Evolutionary conservation across 2,797 vertebrate genomes (phyloP).

Genomic region (Onychomys torridus): DNA sequence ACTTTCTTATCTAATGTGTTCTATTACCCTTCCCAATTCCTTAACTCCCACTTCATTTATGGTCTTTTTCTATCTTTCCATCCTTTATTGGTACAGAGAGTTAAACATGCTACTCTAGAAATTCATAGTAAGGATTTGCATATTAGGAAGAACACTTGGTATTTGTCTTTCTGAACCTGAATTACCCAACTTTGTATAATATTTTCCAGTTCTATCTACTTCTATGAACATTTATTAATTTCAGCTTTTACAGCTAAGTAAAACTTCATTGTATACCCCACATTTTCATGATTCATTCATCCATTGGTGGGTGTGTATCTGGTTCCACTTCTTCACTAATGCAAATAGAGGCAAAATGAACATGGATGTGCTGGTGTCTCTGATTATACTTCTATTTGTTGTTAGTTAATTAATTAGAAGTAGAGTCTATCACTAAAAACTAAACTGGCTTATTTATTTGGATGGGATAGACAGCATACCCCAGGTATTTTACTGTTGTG

Average conservation of each 20-base stretch:
- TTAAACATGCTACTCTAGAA: background rate
- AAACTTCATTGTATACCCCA: background rate
- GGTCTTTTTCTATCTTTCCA: too few relatives aligned
- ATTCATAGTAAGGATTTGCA: background rate
- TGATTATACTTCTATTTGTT: background rate
- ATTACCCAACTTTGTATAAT: too few relatives aligned
- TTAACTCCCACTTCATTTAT: background rate
- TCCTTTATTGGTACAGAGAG: background rate
- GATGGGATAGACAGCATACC: background rate
- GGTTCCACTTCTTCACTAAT: background rate
- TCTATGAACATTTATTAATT: background rate
- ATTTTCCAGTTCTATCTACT: background rate
- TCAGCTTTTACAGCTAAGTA: background rate
- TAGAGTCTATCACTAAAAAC: accelerated
- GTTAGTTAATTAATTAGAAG: background rate
- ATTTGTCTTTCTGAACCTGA: background rate
- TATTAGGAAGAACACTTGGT: background rate
- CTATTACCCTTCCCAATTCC: background rate
- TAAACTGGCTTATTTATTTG: background rate
- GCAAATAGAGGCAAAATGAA: background rate
- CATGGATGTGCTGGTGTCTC: too few relatives aligned
- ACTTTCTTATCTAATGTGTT: background rate
- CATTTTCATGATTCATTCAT: background rate
- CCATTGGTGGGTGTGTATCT: background rate
- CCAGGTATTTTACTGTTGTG: background rate